A percentile compares a stretch with the other conserved stretches of the same genome.
Conservation (phyloP, 2,797 vertebrate species). For the Mormyrops boulengeri region DNA sequence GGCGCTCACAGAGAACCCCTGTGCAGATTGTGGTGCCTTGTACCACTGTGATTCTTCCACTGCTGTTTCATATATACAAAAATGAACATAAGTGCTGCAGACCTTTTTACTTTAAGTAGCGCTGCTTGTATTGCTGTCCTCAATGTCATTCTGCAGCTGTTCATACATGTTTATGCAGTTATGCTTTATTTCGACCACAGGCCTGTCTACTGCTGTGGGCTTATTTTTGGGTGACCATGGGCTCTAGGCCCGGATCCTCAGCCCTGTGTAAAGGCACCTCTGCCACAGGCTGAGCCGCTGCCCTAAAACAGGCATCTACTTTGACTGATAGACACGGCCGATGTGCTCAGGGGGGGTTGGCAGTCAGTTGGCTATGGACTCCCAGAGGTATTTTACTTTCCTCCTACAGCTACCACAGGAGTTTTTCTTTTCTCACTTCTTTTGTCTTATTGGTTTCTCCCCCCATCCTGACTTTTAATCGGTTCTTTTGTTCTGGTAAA, state of each 20-base stretch:
- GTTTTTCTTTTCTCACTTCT: background rate
- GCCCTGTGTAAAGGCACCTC: background rate
- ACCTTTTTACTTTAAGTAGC: background rate
- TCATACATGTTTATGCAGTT: background rate
- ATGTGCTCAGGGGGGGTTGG: background rate
- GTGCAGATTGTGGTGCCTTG: background rate
- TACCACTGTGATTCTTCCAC: background rate
- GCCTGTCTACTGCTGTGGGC: background rate
- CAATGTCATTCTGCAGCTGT: background rate
- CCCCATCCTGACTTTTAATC: background rate
- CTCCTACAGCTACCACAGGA: background rate
- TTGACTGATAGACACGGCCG: background rate
- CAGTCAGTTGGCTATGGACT: background rate
- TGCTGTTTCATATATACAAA: background rate
- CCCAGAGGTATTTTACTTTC: background rate
- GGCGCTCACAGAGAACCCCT: background rate
- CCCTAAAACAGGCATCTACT: background rate
- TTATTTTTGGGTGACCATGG: background rate
- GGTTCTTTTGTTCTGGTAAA: background rate
- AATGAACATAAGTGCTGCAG: background rate
- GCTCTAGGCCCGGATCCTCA: background rate
- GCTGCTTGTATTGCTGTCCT: background rate
- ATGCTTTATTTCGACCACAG: background rate
- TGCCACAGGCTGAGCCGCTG: background rate
- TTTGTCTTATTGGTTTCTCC: background rate